Percentiles rank a stretch among this genome's conserved stretches.
These are phyloP conservation scores for Phaedon cochleariae DNA, from an alignment of 2,888 invertebrate species.

Conservation along the genomic window DNA sequence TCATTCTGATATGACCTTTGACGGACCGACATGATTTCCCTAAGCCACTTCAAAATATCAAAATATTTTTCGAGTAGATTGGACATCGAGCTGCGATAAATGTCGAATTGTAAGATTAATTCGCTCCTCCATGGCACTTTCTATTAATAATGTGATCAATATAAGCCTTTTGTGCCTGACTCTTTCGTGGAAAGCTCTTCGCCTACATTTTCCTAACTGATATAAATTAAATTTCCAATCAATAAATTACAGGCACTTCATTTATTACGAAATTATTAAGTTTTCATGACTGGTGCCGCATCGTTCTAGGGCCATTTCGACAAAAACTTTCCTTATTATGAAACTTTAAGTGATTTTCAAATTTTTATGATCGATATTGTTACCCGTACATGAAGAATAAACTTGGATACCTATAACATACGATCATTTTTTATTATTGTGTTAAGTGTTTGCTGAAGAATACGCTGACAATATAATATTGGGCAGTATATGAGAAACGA, in stretches of 20 bases:
- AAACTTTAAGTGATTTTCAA: neutral
- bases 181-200: neutral
- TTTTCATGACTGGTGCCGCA: constrained; percentile 37
- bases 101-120: constrained; percentile 19
- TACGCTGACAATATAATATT: too few species aligned
- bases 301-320: neutral
- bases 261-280: constrained; percentile 49
- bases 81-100: constrained; percentile 4
- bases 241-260: constrained; percentile 46
- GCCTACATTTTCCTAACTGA: constrained; percentile 1
- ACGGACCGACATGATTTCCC: too few species aligned
- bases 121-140: constrained; percentile 14
- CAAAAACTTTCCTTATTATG: neutral
- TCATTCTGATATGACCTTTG: too few species aligned
- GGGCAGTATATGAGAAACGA: too few species aligned
- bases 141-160: constrained; percentile 27
- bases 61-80: neutral
- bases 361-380: constrained; percentile 9
- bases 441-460: too few species aligned
- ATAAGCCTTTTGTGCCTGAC: constrained; percentile 34
- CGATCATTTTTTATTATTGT: too few species aligned
- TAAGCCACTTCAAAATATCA: neutral
- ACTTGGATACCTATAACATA: too few species aligned
- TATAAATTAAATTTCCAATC: constrained; percentile 41
- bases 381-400: too few species aligned